Percentiles rank a stretch among this genome's conserved stretches.
These are phyloP conservation scores for Neotoxoptera formosana DNA, from an alignment of 1,140 invertebrate species.

Conservation along the genomic window DNA sequence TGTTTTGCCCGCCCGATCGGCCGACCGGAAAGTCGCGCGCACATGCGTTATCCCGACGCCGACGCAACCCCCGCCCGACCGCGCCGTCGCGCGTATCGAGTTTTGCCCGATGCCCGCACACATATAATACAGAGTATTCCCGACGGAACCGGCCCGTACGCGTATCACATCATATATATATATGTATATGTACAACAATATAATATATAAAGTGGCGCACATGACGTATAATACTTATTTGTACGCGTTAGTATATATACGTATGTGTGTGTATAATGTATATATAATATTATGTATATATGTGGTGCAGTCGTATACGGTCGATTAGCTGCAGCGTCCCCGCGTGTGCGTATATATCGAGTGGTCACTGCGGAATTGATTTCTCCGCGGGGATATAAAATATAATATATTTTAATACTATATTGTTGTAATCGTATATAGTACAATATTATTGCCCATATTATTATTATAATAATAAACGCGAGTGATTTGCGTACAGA, in stretches of 20 bases:
- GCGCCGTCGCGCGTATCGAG: neutral
- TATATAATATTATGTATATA: neutral
- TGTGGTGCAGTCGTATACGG: slow-evolving; percentile 21
- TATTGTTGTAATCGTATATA: neutral
- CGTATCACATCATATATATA: neutral
- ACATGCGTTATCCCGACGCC: neutral
- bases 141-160: neutral
- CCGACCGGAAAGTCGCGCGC: neutral
- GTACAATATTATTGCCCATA: no score
- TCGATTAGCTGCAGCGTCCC: slow-evolving; percentile 45
- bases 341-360: neutral
- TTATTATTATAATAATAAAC: no score
- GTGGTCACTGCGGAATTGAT: slow-evolving; percentile 59
- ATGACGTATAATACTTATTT: slow-evolving; percentile 5
- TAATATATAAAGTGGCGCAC: neutral
- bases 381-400: neutral
- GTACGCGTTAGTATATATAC: neutral
- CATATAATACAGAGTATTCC: neutral
- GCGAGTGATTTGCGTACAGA: no score
- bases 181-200: neutral
- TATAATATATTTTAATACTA: neutral
- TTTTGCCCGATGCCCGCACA: neutral
- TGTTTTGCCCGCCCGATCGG: neutral
- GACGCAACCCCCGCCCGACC: neutral
- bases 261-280: no score